Conservation (phyloP, 2,888 invertebrate genomes). For the Diaprepes abbreviatus region DNA sequence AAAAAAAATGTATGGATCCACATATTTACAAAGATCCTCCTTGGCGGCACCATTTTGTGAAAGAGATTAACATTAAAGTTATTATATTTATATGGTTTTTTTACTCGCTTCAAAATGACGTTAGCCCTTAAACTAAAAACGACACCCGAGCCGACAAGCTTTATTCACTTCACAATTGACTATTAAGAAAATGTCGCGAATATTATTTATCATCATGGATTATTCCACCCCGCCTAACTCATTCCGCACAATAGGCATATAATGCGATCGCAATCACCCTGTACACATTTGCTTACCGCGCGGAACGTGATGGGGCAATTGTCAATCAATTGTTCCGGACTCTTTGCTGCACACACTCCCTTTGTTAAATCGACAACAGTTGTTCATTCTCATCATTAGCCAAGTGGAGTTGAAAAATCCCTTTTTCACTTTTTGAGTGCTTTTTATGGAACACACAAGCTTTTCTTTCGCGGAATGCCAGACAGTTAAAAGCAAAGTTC, state of each 20-base stretch:
- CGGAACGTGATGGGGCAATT: slow-evolving; percentile 50
- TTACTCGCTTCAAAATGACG: no score
- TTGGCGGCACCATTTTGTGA: no score
- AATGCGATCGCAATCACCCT: slow-evolving; percentile 30
- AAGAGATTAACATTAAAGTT: no score
- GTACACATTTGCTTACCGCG: slow-evolving; percentile 45
- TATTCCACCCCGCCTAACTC: slow-evolving; percentile 1
- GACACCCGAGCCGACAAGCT: no score
- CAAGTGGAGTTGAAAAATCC: slow-evolving; percentile 42
- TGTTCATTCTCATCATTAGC: slow-evolving; percentile 46
- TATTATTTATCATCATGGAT: background rate
- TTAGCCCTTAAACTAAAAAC: no score
- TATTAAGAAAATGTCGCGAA: background rate
- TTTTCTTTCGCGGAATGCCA: slow-evolving; percentile 16
- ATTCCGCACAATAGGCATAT: slow-evolving; percentile 25
- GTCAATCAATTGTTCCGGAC: slow-evolving; percentile 51
- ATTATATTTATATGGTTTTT: no score
- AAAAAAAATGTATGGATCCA: no score
- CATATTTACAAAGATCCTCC: no score
- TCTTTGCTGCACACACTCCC: slow-evolving; percentile 42
- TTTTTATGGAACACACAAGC: background rate
- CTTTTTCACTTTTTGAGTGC: slow-evolving; percentile 34
- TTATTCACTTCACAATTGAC: no score
- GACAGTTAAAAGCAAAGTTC: slow-evolving; percentile 18
- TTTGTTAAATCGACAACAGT: slow-evolving; percentile 48